Evolutionary conservation across 2,888 invertebrate species (phyloP), one percentile per base, ranked within the genome.

Genomic region (Temnothorax ravouxi): DNA sequence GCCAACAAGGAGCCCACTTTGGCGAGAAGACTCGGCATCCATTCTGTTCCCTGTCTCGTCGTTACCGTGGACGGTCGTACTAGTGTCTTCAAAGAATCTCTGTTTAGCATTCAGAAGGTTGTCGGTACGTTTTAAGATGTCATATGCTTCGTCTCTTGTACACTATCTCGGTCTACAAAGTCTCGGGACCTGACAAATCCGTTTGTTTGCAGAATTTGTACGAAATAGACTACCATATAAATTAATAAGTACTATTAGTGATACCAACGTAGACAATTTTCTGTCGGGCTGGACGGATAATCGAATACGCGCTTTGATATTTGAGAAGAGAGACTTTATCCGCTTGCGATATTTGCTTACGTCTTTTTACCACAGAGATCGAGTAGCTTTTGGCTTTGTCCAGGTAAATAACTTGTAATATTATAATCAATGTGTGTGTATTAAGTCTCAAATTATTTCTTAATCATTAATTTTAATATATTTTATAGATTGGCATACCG

Each of bases 221-320:
- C 96, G 98, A 83, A 97, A 96, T 94, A 97, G 98, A 94, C 97
- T 99, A 95, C 99, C 99, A 0, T 97, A 97, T 93, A 97, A 96
- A 93, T 95, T 98, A 91, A 97, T 98, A 77, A 96, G 96, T 81
- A 95, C 95, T 61, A 95, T 99, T n/a, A 96, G 96, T 81, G 97
- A 97, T 91, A 95, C 96, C 47, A 97, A 97, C 92, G 95, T 97
- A 54, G 97, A 98, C 71, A 95, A 95, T 9, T 99, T 99, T 94
- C 96, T 99, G 47, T 96, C 96, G 66, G 98, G 98, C 77, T 99
- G 99, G 97, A 96, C 96, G 85, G 99, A 99, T 95, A 99, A 99
- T 95, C 96, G 97, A 94, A 98, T 99, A 61, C 96, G 99, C 88
- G 98, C 98, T 47, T 95, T 99, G 81, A 97, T 99, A 92, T 98